Percentiles rank a stretch among this genome's conserved stretches.
phyloP scores from a whole-genome alignment of 2,797 vertebrate genomes.

The Rousettus madagascariensis region DNA sequence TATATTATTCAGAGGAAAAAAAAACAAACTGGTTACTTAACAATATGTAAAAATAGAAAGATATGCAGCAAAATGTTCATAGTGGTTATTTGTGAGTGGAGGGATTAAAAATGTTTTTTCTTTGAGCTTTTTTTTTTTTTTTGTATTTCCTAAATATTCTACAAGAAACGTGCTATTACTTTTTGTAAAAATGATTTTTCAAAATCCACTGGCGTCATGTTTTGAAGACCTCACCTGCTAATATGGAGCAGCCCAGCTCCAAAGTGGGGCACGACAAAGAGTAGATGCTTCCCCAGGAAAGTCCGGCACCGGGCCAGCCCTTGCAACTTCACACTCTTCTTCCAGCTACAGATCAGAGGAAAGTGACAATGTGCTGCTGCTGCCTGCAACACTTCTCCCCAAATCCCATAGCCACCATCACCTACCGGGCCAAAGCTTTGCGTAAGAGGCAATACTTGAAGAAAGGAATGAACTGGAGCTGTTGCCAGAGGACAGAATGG shows the following conservation, averaged over 20 bases:
- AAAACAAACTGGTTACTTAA: neutral
- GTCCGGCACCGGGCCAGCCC: constrained; percentile 71
- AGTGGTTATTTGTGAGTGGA: neutral
- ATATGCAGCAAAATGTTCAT: neutral
- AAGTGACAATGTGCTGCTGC: neutral
- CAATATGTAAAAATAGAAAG: neutral
- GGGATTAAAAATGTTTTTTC: neutral
- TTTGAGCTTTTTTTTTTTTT: neutral
- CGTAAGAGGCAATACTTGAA: constrained; percentile 85
- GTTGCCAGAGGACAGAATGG: constrained; percentile 86
- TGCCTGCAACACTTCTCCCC: neutral
- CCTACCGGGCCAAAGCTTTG: constrained; percentile 86
- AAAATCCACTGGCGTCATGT: neutral
- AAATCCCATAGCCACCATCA: neutral
- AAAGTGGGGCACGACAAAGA: constrained; percentile 88
- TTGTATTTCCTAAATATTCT: neutral
- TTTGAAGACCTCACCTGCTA: constrained; percentile 80
- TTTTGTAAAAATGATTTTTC: neutral
- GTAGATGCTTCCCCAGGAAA: constrained; percentile 80
- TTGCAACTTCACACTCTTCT: constrained; percentile 70
- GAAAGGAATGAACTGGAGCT: constrained; percentile 85
- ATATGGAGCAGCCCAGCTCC: constrained; percentile 86
- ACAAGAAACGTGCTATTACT: neutral
- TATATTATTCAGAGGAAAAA: neutral
- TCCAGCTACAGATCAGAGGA: constrained; percentile 83